A percentile compares a stretch with the other conserved stretches of the same genome.
Evolutionary conservation across 2,888 invertebrate genomes (phyloP).

Genomic region (Sycophila texana): DNA sequence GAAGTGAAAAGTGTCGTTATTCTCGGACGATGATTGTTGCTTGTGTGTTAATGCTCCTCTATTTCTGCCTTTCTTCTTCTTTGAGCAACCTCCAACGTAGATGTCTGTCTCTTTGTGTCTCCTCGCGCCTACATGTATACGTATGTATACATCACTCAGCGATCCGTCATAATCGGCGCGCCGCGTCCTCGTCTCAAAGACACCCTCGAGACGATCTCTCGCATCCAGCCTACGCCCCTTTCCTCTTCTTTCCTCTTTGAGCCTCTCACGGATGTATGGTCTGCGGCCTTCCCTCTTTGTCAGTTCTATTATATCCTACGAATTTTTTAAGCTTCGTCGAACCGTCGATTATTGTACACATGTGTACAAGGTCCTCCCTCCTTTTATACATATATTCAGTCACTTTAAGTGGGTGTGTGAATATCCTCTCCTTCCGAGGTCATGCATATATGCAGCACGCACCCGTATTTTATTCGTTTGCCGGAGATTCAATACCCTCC

Average conservation of each 20-base stretch:
- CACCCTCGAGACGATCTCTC: conserved; percentile 31
- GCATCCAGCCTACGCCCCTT: background rate
- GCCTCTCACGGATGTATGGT: conserved; percentile 5
- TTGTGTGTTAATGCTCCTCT: conserved; percentile 64
- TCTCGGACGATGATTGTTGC: conserved; percentile 69
- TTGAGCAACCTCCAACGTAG: conserved; percentile 1
- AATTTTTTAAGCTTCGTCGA: conserved; percentile 27
- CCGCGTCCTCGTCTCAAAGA: conserved; percentile 37
- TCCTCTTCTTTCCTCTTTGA: conserved; percentile 20
- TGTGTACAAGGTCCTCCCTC: background rate
- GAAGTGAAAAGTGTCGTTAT: conserved; percentile 64
- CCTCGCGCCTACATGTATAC: background rate
- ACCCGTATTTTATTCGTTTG: background rate
- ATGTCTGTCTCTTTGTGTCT: conserved; percentile 37
- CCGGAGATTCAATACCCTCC: no score
- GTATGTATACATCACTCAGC: background rate
- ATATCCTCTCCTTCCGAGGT: background rate
- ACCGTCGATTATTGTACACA: conserved; percentile 7
- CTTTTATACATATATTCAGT: background rate
- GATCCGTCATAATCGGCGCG: conserved; percentile 38
- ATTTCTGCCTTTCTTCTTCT: conserved; percentile 9
- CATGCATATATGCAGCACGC: conserved; percentile 10
- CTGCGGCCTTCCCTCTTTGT: background rate
- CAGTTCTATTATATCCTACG: background rate
- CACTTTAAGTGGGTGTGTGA: background rate